Base-by-base conservation (phyloP, 2,797 vertebrate genomes). In the Pangasius mekongensis region DNA sequence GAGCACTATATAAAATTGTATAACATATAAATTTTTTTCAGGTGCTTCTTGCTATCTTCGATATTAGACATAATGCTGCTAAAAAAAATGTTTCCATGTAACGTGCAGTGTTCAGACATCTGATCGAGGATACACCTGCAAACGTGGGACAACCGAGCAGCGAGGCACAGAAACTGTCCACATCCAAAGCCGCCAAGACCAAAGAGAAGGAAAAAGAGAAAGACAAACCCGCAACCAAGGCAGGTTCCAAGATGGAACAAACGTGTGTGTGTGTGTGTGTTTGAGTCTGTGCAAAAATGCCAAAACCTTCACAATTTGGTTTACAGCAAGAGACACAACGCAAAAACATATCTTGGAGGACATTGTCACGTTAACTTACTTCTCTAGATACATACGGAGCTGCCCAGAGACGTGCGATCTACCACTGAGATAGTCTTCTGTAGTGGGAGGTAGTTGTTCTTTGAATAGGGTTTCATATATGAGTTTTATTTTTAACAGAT, bases 171-270 rank as follows among this genome's bases (percentile, higher is more conserved):
- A 97, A 96, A 91, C 89, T 93, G 73, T 82, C 91, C 90, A 86
- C 91, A 89, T 85, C 93, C 86, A 98, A 96, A 93, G 11, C 88
- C 81, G 92, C n/a, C 81, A 97, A 96, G 94, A 54, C 91, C 49
- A 97, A 97, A 87, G 93, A 94, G 33, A 95, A 93, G 84, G 91
- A 96, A 86, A 97, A 97, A 87, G 93, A 94, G 30, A 95, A 92
- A 85, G 91, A 96, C 86, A 95, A 96, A 92, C 13, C 84, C 80
- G 71, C 90, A 49, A 94, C 96, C 27, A 97, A 95, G 89, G 36
- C 90, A 47, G 82, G 30, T 84, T 90, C 91, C 39, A 43, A 43
- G 39, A 43, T 6, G 39, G 39, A 96, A 73, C 90, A 90, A 90
- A 95, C 95, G 93, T 60, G 52, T 69, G 74, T 86, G 10, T 66